A percentile compares a stretch with the other conserved stretches of the same genome.
These are phyloP conservation scores for Drosophila testacea DNA, from an alignment of 2,888 invertebrate species.

Conservation along the genomic window DNA sequence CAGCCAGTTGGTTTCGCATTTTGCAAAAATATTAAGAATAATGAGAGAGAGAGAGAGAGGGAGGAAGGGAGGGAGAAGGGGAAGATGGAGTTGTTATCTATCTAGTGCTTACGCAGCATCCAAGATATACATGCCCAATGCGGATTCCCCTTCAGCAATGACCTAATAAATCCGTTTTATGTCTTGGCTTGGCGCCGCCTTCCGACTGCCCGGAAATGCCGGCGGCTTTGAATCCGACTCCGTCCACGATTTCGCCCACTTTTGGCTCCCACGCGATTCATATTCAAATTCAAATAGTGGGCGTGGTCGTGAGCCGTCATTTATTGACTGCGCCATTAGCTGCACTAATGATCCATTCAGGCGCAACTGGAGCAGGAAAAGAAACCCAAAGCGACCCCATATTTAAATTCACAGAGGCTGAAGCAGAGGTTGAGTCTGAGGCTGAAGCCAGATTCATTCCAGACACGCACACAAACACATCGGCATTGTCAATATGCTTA, in stretches of 20 bases:
- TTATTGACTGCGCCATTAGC: conserved; percentile 80
- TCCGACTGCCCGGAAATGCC: conserved; percentile 66
- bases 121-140: conserved; percentile 24
- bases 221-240: conserved; percentile 39
- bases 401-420: conserved; percentile 53
- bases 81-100: conserved; percentile 43
- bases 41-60: conserved; percentile 14
- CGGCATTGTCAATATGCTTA: conserved; percentile 79
- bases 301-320: conserved; percentile 65
- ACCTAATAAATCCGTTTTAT: conserved; percentile 79
- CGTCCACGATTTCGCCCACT: conserved; percentile 1
- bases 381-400: conserved; percentile 43
- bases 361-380: conserved; percentile 52
- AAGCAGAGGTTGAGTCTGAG: neutral
- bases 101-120: conserved; percentile 62
- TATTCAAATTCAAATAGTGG: conserved; percentile 75
- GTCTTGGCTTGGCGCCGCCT: conserved; percentile 74
- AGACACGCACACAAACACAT: conserved; percentile 40
- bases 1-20: conserved; percentile 63
- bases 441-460: conserved; percentile 10
- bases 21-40: conserved; percentile 60
- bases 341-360: conserved; percentile 79
- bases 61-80: neutral
- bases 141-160: conserved; percentile 55
- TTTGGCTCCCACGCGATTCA: conserved; percentile 46